Conservation (phyloP, 1,140 invertebrate genomes). For the Polypedilum vanderplanki region DNA sequence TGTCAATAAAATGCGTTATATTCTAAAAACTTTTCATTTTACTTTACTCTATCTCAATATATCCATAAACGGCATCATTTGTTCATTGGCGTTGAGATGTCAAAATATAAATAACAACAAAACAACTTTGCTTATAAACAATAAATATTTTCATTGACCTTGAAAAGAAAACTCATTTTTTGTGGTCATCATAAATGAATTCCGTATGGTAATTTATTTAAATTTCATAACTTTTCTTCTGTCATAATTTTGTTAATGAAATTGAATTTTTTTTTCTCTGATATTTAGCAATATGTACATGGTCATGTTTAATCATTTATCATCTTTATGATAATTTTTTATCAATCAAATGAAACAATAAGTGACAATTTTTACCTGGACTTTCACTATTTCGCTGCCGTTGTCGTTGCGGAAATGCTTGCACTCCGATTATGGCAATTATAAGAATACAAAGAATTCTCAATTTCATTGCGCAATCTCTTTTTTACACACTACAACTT, state of each 20-base stretch:
- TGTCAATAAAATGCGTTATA: background rate
- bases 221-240: background rate
- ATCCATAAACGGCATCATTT: background rate
- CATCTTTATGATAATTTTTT: background rate
- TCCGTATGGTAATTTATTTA: background rate
- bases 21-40: background rate
- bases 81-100: background rate
- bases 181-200: background rate
- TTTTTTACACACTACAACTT: background rate
- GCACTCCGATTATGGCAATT: background rate
- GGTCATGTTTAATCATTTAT: background rate
- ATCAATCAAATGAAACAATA: no score
- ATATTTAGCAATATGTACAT: no score
- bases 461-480: background rate
- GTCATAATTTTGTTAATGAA: background rate
- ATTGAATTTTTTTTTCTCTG: no score
- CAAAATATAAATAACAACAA: background rate
- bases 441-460: background rate
- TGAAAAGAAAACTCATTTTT: background rate
- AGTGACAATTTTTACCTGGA: background rate
- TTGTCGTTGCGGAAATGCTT: background rate
- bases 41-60: background rate
- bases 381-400: background rate
- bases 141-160: slow-evolving; percentile 21
- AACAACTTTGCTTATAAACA: background rate